Percentiles rank a stretch among this genome's conserved stretches.
Conservation (phyloP, 2,113 vertebrate genomes). For the Silurus meridionalis region DNA sequence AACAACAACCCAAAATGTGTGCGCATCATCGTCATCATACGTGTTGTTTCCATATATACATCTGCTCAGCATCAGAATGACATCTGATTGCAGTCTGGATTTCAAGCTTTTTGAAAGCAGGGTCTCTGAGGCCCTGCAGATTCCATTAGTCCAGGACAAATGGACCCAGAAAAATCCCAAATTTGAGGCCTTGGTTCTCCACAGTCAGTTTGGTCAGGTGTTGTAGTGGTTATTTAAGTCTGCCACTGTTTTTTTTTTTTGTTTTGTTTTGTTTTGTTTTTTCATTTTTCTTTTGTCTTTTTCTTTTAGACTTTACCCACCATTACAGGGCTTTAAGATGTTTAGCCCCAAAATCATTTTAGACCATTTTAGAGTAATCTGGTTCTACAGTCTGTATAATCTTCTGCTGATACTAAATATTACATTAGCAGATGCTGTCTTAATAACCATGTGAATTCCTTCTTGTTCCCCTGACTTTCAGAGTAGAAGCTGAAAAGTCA, state of each 20-base stretch:
- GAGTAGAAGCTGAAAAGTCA: background rate
- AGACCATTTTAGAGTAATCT: background rate
- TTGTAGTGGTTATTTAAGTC: constrained; percentile 50
- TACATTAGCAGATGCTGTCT: constrained; percentile 25
- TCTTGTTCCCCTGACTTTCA: constrained; percentile 12
- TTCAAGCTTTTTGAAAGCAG: constrained; percentile 44
- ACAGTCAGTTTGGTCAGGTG: constrained; percentile 39
- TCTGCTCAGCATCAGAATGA: constrained; percentile 36
- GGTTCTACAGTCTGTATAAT: constrained; percentile 19
- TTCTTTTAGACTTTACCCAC: constrained; percentile 3
- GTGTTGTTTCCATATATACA: constrained; percentile 63
- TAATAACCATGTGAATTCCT: background rate
- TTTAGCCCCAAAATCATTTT: background rate
- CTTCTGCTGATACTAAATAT: constrained; percentile 18
- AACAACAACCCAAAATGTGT: constrained; percentile 69
- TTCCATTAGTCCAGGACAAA: constrained; percentile 17
- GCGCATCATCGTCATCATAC: constrained; percentile 62
- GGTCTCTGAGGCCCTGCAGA: constrained; percentile 17
- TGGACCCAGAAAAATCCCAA: constrained; percentile 25
- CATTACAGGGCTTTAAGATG: constrained; percentile 2
- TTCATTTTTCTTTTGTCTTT: no score
- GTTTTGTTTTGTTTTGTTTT: no score
- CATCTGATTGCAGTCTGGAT: constrained; percentile 28
- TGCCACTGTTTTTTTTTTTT: constrained; percentile 1
- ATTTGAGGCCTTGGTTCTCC: constrained; percentile 39